Evolutionary conservation across 2,888 invertebrate genomes (phyloP), one percentile per base, ranked within the genome.

Genomic region (Polylopha cassiicola): DNA sequence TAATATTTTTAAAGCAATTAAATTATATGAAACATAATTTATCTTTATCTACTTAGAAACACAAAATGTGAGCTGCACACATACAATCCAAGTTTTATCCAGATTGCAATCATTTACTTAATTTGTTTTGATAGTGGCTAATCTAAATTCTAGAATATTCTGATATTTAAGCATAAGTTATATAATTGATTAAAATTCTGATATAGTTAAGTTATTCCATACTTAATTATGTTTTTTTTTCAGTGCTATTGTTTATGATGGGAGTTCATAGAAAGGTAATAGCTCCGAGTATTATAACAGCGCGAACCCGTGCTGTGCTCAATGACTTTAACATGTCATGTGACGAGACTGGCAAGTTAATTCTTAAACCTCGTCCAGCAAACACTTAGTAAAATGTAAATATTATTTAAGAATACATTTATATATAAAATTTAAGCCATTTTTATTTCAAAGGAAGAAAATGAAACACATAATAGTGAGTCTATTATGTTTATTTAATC

Each of bases 261-360:
- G 99, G 99, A 20, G 95, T 98, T 29, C 99, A 99, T 71, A 94
- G 97, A 72, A 89, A 97, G 69, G 98, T 99, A 6, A 96, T 99
- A 48, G 98, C 98, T 3, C 97, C 98, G 1, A 95, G 95, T 55
- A 98, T 98, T 50, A 95, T 98, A 55, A 97, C 97, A 0, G 92
- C 96, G 0, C 88, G 98, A 49, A 96, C 97, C 26, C 88, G 98
- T 43, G 91, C 91, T 32, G 97, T 98, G 1, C 88, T 98, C 36
- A 92, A 92, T 24, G 98, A 98, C 78, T 98, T 97, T 76, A 98
- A 98, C 77, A 98, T 98, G 97, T 97, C 97, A 13, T 98, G 98
- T 77, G 98, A 98, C 68, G 97, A 98, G 69, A 96, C 96, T 16
- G 98, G 98, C 41, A 97, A 97, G 80, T 87, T 98, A 30, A 98